Percentiles rank a stretch among this genome's conserved stretches.
phyloP scores from a whole-genome alignment of 2,113 vertebrate species.

The Galeopterus variegatus region DNA sequence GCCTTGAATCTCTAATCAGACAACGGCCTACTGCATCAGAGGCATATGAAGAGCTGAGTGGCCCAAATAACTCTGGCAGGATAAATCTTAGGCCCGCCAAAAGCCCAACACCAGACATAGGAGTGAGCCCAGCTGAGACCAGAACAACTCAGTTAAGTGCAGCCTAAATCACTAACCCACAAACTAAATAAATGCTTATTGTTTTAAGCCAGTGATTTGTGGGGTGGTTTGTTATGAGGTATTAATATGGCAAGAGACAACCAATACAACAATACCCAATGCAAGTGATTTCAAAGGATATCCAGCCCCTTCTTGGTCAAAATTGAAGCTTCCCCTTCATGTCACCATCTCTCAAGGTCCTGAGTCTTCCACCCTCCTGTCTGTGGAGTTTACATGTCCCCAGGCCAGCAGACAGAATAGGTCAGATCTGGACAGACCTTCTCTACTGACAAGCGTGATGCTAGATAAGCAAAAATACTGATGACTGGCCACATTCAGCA shows the following conservation, averaged over 20 bases:
- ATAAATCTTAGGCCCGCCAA: background rate
- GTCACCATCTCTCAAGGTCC: background rate
- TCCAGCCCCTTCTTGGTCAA: background rate
- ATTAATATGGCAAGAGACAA: background rate
- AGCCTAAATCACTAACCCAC: slow-evolving; percentile 9
- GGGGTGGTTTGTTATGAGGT: background rate
- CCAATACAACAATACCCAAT: background rate
- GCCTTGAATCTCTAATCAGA: background rate
- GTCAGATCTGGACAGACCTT: background rate
- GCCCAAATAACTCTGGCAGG: background rate
- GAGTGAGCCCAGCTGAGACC: background rate
- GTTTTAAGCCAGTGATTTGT: background rate
- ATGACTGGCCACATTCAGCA: background rate
- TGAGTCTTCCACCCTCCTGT: background rate
- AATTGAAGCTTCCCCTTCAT: background rate
- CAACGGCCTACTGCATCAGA: background rate
- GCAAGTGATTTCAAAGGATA: background rate
- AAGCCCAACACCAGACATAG: background rate
- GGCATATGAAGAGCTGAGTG: background rate
- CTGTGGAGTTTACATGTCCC: background rate
- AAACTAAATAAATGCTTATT: background rate
- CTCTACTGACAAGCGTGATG: background rate
- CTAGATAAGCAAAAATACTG: background rate
- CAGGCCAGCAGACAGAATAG: background rate
- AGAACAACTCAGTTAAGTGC: background rate